Conservation (phyloP, 2,797 vertebrate genomes). For the Poeciliopsis presidionis region DNA sequence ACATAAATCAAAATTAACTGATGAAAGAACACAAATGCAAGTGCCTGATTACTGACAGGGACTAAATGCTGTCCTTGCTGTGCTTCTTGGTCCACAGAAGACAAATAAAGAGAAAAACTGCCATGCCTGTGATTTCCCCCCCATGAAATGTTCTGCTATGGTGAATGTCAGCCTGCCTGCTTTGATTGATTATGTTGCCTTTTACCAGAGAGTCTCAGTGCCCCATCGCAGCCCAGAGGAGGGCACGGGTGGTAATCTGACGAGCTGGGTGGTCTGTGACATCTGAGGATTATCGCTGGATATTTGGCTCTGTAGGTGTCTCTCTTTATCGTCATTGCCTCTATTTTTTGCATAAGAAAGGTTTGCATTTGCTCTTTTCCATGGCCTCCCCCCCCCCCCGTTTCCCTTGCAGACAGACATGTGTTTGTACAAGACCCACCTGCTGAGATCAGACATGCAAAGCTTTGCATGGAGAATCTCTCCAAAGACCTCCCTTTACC, state of each 20-base stretch:
- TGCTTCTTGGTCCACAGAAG: conserved; percentile 29
- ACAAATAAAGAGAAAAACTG: conserved; percentile 41
- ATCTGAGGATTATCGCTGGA: conserved; percentile 47
- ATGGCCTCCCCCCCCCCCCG: conserved; percentile 10
- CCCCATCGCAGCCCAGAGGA: conserved; percentile 61
- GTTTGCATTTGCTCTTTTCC: conserved; percentile 41
- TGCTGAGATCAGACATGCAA: conserved; percentile 67
- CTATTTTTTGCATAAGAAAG: conserved; percentile 44
- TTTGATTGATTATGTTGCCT: conserved; percentile 79
- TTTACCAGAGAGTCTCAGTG: conserved; percentile 67
- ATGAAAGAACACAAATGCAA: neutral
- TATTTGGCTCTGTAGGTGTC: conserved; percentile 43
- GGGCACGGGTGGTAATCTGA: conserved; percentile 42
- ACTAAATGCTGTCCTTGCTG: conserved; percentile 30
- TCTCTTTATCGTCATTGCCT: conserved; percentile 36
- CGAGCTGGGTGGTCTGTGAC: conserved; percentile 52
- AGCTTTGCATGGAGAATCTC: conserved; percentile 41
- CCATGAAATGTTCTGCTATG: conserved; percentile 59
- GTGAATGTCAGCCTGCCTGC: conserved; percentile 74
- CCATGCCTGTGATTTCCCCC: conserved; percentile 63
- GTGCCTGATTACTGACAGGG: conserved; percentile 10
- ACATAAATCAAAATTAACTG: conserved; percentile 1
- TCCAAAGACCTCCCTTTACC: conserved; percentile 50
- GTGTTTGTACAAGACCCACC: conserved; percentile 63
- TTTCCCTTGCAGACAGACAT: conserved; percentile 59